Evolutionary conservation across 2,113 vertebrate species (phyloP), one percentile per base, ranked within the genome.

Genomic region (Paratilapia polleni): DNA sequence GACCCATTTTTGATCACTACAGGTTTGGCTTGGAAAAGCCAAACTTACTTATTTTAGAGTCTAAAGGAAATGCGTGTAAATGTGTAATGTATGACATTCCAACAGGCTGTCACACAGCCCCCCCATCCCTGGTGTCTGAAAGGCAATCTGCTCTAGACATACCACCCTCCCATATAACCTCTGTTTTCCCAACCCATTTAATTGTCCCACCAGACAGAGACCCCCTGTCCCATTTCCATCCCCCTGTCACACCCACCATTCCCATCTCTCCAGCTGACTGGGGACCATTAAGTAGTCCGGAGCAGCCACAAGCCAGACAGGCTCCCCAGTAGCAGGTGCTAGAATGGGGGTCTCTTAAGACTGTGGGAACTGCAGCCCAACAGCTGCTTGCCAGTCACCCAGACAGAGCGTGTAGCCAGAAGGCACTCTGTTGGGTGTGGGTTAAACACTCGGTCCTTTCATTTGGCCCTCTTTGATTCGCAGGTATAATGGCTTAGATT

Each of bases 261-360:
- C 78, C 83, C 81, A n/a, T 92, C 79, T 91, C 82, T 87, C 86
- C 93, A 95, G 93, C 94, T 95, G 92, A 95, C 91, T 80, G 85
- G 82, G 83, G 80, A 82, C 84, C 90, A 91, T 94, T 93, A 91
- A 91, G 89, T 89, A 82, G 91, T 91, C 88, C 41, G 3, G 54
- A 80, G 76, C 70, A 93, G 86, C 82, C 76, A 87, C 83, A 90
- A 90, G 90, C 87, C 91, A 93, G 92, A 93, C 91, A 87, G 78
- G 52, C 90, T 90, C 81, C 77, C 83, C 41, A 88, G 87, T 82
- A 93, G 95, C 95, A 96, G 95, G 95, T 96, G 95, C 87, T 92
- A 57, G 43, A 88, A 89, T 87, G 89, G 88, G 84, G 88, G 91
- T 87, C 85, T 90, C 83, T 88, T 85, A 88, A 91, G 91, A 90